phyloP scores from a whole-genome alignment of 2,113 vertebrate genomes.

The Strigops habroptila region DNA sequence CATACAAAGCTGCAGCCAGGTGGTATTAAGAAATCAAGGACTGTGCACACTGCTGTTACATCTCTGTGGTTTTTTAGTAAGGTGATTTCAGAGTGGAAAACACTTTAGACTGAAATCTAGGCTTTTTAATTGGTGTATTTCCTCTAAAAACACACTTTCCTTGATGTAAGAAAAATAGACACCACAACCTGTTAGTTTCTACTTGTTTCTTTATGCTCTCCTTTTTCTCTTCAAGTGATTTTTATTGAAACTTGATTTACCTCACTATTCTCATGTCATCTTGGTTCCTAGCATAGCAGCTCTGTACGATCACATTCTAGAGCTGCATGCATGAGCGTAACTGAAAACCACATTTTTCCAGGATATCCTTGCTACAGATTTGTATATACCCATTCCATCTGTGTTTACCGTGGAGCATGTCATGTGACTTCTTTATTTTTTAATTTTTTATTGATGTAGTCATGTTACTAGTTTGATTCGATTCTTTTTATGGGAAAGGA shows the following conservation, averaged over 20 bases:
- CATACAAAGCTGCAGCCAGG: background rate
- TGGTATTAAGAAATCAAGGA: background rate
- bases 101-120: background rate
- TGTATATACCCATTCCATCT: background rate
- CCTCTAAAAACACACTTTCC: background rate
- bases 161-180: background rate
- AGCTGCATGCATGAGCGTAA: background rate
- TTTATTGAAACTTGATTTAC: background rate
- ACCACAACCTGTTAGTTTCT: background rate
- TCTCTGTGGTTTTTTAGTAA: background rate
- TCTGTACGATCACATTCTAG: background rate
- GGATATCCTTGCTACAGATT: background rate
- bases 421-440: too few species aligned
- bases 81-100: background rate
- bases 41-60: accelerated
- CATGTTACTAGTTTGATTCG: background rate
- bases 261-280: background rate
- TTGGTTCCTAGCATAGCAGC: background rate
- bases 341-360: background rate
- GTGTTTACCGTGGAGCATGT: background rate
- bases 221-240: background rate
- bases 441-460: background rate
- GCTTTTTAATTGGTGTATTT: background rate
- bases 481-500: background rate
- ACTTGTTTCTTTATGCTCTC: background rate